Base-by-base conservation (phyloP, 2,888 invertebrate genomes). In the Catocala fraxini region DNA sequence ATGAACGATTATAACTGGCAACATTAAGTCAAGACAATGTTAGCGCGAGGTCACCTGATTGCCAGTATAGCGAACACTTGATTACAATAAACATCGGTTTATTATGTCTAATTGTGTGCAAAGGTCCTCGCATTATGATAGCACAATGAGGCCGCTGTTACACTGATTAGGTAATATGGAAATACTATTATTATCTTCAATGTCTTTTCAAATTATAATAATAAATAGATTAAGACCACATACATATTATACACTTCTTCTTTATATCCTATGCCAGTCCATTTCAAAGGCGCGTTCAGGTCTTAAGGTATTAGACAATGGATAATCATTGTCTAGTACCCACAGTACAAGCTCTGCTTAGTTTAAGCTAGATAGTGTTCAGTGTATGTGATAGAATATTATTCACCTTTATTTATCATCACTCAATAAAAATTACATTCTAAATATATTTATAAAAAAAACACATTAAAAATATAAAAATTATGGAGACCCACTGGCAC, bases 51-150 rank as follows among this genome's bases (percentile, higher is more conserved):
- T 77, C 75, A 73, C 59, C 62, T 46, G 66, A 77, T 75, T 73
- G 65, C 25, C 25, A 25, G 25, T 25, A 25, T 25, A 4, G 4
- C 47, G 33, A 47, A 10, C 42, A 56, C 63, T 57, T 68, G 62
- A 68, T 39, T 49, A 39, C 52, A 54, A 66, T 71, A 71, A 75
- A 62, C 61, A 63, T 51, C 34, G 42, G 39, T 61, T 53, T 71
- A 73, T 66, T 68, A 67, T 68, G 57, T 65, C 53, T 77, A 75
- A 75, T 77, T 63, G 65, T 65, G 64, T 59, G 57, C 75, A 75
- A 71, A 77, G 77, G 67, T 77, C 68, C 53, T 55, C 45, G 57
- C 57, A 66, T 67, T 59, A 58, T 56, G 63, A 70, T 65, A 53
- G 60, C 11, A 43, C 56, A 68, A 55, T 51, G 63, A 68, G 70